Evolutionary conservation across 64 coral and sea anemone genomes (phyloP), one percentile per base, ranked within the genome.

Genomic region (Trachythela sp.): DNA sequence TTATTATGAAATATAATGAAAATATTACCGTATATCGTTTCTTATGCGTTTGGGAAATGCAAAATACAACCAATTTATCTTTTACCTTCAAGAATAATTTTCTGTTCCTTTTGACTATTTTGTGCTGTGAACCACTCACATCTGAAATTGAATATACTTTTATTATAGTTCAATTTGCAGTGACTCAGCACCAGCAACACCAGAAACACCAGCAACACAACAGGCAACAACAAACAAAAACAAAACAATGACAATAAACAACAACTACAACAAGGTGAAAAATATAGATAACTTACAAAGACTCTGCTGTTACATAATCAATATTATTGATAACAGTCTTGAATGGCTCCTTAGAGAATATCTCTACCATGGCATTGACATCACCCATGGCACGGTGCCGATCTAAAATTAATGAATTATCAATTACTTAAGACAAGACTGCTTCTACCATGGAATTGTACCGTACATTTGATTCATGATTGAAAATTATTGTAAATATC

Each of bases 331-430:
- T 48, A 18, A 48, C 85, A 35, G 83, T 92, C 26, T 88, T 89
- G 4, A 98, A 56, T 40, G 88, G 86, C 18, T 91, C 91, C 11
- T 91, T 34, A 20, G 70, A 86, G 31, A 98, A 98, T 30, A 98
- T 98, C 43, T 94, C 84, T 0, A 98, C 84, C 95, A 98, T 91
- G 39, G 93, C 95, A 39, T 93, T 88, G 9, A 98, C 95, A 91
- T 98, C 95, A 70, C 95, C 95, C 95, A 98, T 98, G 2, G 95
- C 95, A 20, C 95, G 87, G 70, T 98, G 95, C 41, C 93, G 86
- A 68, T 89, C 95, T 98, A 70, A 43, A 48, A 48, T 42, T 72
- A 14, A 22, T 26, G 27, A 64, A 26, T 10, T 40, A 70, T 68
- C n/a, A n/a, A 26, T 87, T 29, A 68, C 56, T 39, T 20, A 14